Conservation (phyloP, 2,888 invertebrate genomes). For the Patella pellucida region DNA sequence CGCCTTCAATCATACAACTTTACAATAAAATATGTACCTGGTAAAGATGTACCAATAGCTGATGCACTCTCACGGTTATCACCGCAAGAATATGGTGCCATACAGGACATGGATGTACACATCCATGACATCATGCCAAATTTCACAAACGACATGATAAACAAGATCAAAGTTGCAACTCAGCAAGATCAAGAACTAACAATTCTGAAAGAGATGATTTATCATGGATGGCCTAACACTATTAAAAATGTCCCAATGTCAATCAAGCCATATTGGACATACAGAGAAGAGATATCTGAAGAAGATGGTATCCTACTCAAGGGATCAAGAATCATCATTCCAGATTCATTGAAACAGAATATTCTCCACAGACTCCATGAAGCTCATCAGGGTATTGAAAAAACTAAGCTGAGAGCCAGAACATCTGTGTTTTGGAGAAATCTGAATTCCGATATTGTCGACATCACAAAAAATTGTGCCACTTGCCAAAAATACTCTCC, state of each 20-base stretch:
- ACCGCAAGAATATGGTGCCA: background rate
- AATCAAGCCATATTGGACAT: slow-evolving; percentile 14
- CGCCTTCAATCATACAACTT: slow-evolving; percentile 34
- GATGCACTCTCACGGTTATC: slow-evolving; percentile 28
- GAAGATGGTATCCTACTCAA: slow-evolving; percentile 16
- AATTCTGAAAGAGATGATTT: slow-evolving; percentile 24
- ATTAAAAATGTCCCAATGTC: slow-evolving; percentile 13
- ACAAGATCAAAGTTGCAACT: slow-evolving; percentile 14
- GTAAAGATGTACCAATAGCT: slow-evolving; percentile 33
- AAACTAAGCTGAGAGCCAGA: slow-evolving; percentile 20
- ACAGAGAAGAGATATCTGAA: slow-evolving; percentile 12
- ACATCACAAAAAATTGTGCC: slow-evolving; percentile 13
- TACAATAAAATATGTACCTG: slow-evolving; percentile 29
- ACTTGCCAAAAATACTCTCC: slow-evolving; percentile 12
- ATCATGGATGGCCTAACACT: slow-evolving; percentile 24
- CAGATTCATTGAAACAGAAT: background rate
- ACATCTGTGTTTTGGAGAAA: slow-evolving; percentile 14
- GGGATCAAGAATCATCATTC: slow-evolving; percentile 14
- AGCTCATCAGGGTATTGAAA: slow-evolving; percentile 15
- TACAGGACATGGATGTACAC: background rate
- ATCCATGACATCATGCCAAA: slow-evolving; percentile 8
- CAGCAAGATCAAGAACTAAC: slow-evolving; percentile 8
- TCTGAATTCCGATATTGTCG: slow-evolving; percentile 12
- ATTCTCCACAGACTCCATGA: slow-evolving; percentile 15
- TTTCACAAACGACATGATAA: background rate